Conservation (phyloP, 1,140 invertebrate genomes). For the Drosophila azteca region DNA sequence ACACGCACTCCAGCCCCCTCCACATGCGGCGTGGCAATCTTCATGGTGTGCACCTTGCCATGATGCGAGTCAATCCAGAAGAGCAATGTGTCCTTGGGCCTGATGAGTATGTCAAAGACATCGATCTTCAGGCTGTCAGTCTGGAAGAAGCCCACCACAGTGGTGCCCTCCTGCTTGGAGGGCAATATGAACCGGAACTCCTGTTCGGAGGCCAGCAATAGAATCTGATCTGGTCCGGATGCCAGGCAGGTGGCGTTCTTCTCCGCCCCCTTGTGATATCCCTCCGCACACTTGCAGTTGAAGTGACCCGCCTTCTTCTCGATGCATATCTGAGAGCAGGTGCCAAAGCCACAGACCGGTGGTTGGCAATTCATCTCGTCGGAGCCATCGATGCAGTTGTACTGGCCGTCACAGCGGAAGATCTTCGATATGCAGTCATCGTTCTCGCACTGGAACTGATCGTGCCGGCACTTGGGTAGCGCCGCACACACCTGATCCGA, state of each 20-base stretch:
- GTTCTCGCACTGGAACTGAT: conserved; percentile 90
- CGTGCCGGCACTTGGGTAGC: conserved; percentile 88
- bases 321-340: conserved; percentile 90
- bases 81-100: conserved; percentile 83
- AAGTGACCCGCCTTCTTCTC: conserved; percentile 86
- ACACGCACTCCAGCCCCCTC: conserved; percentile 58
- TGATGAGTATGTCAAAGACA: conserved; percentile 85
- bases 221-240: conserved; percentile 85
- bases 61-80: conserved; percentile 86
- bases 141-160: conserved; percentile 78
- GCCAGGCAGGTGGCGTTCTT: conserved; percentile 86
- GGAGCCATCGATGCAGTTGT: conserved; percentile 88
- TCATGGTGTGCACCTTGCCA: conserved; percentile 83
- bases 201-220: conserved; percentile 87
- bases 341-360: conserved; percentile 88
- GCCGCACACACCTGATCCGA: conserved; percentile 85
- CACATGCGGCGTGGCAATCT: conserved; percentile 75
- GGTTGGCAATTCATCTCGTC: conserved; percentile 89
- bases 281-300: conserved; percentile 88
- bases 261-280: conserved; percentile 85
- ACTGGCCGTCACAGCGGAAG: conserved; percentile 89
- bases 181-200: conserved; percentile 87
- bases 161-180: conserved; percentile 85
- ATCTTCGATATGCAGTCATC: conserved; percentile 90
- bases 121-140: conserved; percentile 84